phyloP scores from a whole-genome alignment of 2,888 invertebrate species.

The Phaedon cochleariae region DNA sequence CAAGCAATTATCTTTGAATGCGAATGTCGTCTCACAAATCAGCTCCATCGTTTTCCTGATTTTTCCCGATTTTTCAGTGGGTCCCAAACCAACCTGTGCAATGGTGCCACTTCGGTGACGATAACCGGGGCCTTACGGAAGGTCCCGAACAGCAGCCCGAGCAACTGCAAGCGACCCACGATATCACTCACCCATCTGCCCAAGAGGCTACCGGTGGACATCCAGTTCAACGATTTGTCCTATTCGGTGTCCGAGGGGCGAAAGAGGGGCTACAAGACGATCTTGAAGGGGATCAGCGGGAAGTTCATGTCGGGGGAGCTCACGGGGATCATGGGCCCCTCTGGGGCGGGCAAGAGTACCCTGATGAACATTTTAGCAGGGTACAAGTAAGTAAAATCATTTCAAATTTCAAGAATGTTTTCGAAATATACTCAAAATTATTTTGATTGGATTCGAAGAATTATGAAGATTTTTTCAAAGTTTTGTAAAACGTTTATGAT shows the following conservation, averaged over 20 bases:
- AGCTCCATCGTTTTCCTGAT: not conserved
- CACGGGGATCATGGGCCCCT: conserved; percentile 96
- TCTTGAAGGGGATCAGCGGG: conserved; percentile 82
- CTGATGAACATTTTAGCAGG: conserved; percentile 90
- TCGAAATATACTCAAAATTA: too few species aligned
- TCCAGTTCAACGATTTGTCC: conserved; percentile 86
- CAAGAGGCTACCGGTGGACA: conserved; percentile 87
- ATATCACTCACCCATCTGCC: conserved; percentile 83
- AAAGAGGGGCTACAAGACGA: conserved; percentile 81
- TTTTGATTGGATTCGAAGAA: too few species aligned
- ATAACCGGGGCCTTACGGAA: conserved; percentile 66
- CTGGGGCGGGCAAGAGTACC: conserved; percentile 83
- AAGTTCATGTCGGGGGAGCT: conserved; percentile 90
- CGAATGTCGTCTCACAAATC: too few species aligned
- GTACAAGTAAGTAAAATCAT: conserved; percentile 75
- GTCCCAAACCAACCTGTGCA: conserved; percentile 78
- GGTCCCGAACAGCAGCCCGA: conserved; percentile 77
- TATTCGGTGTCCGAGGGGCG: conserved; percentile 89
- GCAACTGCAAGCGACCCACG: conserved; percentile 75
- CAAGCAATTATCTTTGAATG: too few species aligned
- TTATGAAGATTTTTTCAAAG: too few species aligned
- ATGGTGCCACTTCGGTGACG: conserved; percentile 67
- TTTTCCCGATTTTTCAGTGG: conserved; percentile 65
- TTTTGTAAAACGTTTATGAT: too few species aligned
- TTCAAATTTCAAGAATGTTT: conserved; percentile 71